These are phyloP conservation scores for Siniperca obscura DNA, from an alignment of 2,797 vertebrate species.

Conservation along the genomic window DNA sequence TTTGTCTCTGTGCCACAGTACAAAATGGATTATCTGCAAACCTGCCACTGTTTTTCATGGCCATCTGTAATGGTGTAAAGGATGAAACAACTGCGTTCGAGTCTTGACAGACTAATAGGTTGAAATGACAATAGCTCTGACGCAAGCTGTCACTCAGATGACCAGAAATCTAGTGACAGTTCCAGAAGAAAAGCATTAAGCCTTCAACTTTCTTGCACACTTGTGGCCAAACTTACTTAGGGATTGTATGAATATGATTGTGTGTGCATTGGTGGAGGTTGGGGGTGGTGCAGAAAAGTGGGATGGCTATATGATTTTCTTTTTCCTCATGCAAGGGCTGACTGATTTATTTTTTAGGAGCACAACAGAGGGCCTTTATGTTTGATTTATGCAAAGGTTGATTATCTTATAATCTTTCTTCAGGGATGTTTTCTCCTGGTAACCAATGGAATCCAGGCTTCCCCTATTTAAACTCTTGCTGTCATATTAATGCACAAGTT, in stretches of 20 bases:
- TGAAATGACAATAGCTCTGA: conserved; percentile 51
- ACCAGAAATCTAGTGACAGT: conserved; percentile 30
- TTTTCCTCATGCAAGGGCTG: neutral
- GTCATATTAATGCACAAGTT: neutral
- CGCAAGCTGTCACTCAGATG: conserved; percentile 47
- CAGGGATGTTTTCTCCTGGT: neutral
- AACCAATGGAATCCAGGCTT: neutral
- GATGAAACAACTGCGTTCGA: conserved; percentile 20
- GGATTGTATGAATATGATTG: neutral
- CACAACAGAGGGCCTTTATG: neutral
- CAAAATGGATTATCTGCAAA: conserved; percentile 36
- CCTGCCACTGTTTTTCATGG: conserved; percentile 23
- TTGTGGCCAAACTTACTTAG: conserved; percentile 16
- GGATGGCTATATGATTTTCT: neutral
- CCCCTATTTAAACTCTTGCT: neutral
- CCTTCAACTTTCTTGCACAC: conserved; percentile 13
- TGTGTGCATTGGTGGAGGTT: neutral
- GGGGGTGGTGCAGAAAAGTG: neutral
- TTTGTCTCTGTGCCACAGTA: conserved; percentile 9
- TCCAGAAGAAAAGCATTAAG: conserved; percentile 30
- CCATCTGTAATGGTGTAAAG: conserved; percentile 30
- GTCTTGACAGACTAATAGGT: conserved; percentile 57
- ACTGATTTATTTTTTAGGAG: no score
- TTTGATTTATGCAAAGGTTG: neutral
- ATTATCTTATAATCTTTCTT: neutral